phyloP scores from a whole-genome alignment of 2,113 vertebrate genomes.

The Ictalurus furcatus region DNA sequence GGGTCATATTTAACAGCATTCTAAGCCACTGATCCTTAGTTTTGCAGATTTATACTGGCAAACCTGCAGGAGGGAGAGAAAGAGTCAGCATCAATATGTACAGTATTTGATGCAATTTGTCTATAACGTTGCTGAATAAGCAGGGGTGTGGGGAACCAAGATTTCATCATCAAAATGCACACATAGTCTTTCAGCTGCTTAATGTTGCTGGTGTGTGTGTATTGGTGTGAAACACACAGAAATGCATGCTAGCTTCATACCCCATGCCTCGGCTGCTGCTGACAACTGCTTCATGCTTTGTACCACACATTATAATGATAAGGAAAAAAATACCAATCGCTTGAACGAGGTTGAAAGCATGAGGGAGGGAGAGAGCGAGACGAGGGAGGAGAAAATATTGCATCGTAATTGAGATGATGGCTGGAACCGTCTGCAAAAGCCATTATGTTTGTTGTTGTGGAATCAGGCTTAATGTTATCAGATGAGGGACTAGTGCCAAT shows the following conservation, averaged over 20 bases:
- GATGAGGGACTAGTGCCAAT: slow-evolving; percentile 55
- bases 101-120: slow-evolving; percentile 50
- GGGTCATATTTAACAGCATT: slow-evolving; percentile 46
- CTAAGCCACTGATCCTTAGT: slow-evolving; percentile 24
- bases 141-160: neutral
- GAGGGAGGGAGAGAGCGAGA: slow-evolving; percentile 27
- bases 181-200: slow-evolving; percentile 3
- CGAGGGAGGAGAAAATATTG: slow-evolving; percentile 34
- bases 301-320: slow-evolving; percentile 37
- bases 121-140: slow-evolving; percentile 35
- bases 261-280: slow-evolving; percentile 35
- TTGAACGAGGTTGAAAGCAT: slow-evolving; percentile 22
- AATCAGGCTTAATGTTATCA: slow-evolving; percentile 50
- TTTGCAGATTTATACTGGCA: slow-evolving; percentile 34
- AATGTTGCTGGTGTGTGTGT: slow-evolving; percentile 8
- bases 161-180: slow-evolving; percentile 39
- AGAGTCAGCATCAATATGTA: slow-evolving; percentile 36
- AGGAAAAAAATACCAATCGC: slow-evolving; percentile 36
- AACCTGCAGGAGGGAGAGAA: slow-evolving; percentile 20
- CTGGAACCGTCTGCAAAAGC: slow-evolving; percentile 44
- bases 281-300: slow-evolving; percentile 45
- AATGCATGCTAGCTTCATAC: slow-evolving; percentile 24
- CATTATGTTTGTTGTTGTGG: slow-evolving; percentile 51
- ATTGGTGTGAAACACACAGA: neutral
- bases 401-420: slow-evolving; percentile 50